These are phyloP conservation scores for Chrysotoxum bicinctum DNA, from an alignment of 2,888 invertebrate genomes.

Conservation along the genomic window DNA sequence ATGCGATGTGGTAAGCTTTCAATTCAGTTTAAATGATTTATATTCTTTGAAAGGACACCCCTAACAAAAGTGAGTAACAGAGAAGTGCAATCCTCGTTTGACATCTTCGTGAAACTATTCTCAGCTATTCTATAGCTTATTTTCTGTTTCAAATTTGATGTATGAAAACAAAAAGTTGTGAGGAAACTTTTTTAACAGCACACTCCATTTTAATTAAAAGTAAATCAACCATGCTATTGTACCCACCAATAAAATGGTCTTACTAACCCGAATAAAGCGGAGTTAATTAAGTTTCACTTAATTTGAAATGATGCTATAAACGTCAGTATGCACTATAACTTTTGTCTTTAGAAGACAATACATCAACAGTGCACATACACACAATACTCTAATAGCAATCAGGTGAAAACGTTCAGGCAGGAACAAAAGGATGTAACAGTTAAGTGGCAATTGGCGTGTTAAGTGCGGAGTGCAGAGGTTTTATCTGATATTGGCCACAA, in stretches of 20 bases:
- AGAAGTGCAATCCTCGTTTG: background rate
- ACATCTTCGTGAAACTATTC: background rate
- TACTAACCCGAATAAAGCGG: conserved; percentile 1
- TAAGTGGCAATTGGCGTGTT: conserved; percentile 20
- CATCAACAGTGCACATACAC: background rate
- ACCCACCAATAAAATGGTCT: background rate
- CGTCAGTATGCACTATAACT: background rate
- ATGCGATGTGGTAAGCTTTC: background rate
- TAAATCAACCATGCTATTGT: background rate
- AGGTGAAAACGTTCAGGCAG: background rate
- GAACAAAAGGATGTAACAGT: conserved; percentile 28
- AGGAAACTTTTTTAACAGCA: background rate
- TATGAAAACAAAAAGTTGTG: background rate
- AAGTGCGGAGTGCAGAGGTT: conserved; percentile 8
- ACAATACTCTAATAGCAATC: background rate
- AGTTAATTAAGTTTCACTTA: conserved; percentile 13
- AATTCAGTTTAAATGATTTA: background rate
- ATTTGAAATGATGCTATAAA: conserved; percentile 6
- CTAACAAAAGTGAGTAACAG: background rate
- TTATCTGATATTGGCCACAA: conserved; percentile 25
- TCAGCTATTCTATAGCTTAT: background rate
- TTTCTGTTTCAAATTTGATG: background rate
- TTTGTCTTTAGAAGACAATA: background rate
- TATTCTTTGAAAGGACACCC: background rate
- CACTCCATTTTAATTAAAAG: conserved; percentile 1